Percentiles rank a stretch among this genome's conserved stretches.
Conservation (phyloP, 2,888 invertebrate genomes). For the Nephrotoma guestfalica region DNA sequence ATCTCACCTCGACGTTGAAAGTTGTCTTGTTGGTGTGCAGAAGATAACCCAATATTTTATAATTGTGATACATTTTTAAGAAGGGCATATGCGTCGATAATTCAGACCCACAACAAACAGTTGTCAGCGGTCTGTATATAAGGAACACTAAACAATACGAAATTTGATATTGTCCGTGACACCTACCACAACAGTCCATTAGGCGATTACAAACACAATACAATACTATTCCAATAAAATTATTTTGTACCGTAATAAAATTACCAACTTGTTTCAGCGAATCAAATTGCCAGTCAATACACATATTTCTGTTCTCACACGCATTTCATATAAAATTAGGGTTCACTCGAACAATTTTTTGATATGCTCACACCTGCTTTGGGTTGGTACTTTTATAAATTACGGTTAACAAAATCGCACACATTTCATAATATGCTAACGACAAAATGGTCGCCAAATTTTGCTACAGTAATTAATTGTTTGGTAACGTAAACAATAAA, state of each 20-base stretch:
- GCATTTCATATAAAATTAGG: not conserved
- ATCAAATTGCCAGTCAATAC: not conserved
- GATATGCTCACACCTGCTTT: not conserved
- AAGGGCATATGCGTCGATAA: not conserved
- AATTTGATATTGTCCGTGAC: not conserved
- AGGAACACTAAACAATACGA: not conserved
- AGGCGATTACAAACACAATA: not conserved
- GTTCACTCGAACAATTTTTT: not conserved
- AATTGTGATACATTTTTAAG: too few relatives aligned
- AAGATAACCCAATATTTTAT: too few relatives aligned
- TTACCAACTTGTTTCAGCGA: not conserved
- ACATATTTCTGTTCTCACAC: not conserved
- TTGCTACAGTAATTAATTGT: not conserved
- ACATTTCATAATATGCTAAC: not conserved
- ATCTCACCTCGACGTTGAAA: too few relatives aligned
- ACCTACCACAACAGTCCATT: not conserved
- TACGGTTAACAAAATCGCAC: not conserved
- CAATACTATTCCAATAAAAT: not conserved
- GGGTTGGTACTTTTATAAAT: not conserved
- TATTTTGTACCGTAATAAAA: not conserved
- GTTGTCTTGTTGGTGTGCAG: too few relatives aligned
- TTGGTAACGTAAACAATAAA: not conserved
- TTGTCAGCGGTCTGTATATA: not conserved
- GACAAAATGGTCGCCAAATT: not conserved
- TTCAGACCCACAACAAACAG: not conserved